phyloP scores from a whole-genome alignment of 2,113 vertebrate genomes.

The Labeo catla region DNA sequence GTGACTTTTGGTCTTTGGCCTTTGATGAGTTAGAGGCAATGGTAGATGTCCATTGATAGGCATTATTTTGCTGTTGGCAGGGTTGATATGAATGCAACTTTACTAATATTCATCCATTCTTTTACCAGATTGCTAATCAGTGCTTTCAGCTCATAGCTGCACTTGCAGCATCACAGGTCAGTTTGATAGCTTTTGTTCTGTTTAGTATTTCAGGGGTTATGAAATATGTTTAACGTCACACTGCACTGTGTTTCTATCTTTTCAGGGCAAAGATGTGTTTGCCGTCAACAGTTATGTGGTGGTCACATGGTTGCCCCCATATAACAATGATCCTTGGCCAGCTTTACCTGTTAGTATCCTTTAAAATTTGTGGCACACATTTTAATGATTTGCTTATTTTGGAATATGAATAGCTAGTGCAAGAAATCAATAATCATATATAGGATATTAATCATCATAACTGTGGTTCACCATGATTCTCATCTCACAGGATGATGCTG shows the following conservation, averaged over 20 bases:
- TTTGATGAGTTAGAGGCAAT: conserved; percentile 8
- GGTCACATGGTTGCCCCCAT: conserved; percentile 15
- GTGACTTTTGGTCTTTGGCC: conserved; percentile 7
- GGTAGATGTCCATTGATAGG: background rate
- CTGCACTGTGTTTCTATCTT: conserved; percentile 13
- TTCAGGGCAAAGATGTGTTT: conserved; percentile 25
- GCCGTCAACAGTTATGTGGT: conserved; percentile 2
- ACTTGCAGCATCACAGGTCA: background rate
- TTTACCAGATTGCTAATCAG: background rate
- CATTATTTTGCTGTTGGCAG: conserved; percentile 5
- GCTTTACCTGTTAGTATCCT: conserved; percentile 16
- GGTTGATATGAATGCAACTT: conserved; percentile 4
- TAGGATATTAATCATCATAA: background rate
- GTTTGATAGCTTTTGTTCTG: background rate
- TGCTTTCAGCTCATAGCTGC: conserved; percentile 10
- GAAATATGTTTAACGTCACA: background rate
- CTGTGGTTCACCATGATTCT: conserved; percentile 2
- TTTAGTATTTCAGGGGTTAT: background rate
- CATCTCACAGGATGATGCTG: background rate
- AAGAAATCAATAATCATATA: background rate
- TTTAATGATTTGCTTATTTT: background rate
- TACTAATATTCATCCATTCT: background rate
- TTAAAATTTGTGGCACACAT: conserved; percentile 10
- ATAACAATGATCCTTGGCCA: conserved; percentile 7
- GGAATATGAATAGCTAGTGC: background rate